Conservation (phyloP, 2,797 vertebrate species). For the Parotocinclus haroldoi region DNA sequence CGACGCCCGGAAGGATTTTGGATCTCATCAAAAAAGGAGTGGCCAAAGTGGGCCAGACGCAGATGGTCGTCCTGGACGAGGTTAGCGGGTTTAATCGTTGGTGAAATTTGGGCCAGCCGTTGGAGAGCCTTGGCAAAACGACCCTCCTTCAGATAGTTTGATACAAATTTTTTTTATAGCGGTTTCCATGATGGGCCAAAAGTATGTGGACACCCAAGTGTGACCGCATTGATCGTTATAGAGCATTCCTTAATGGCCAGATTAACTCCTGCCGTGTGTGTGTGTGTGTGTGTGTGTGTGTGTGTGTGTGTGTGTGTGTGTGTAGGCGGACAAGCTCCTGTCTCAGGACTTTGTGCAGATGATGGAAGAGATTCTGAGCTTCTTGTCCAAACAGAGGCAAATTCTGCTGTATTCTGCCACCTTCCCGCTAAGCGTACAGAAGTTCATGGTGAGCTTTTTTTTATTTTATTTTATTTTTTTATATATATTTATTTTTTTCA, state of each 20-base stretch:
- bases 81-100: conserved; percentile 63
- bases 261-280: too few relatives aligned
- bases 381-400: conserved; percentile 94
- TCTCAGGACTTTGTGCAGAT: conserved; percentile 99
- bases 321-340: conserved; percentile 94
- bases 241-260: too few relatives aligned
- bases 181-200: too few relatives aligned
- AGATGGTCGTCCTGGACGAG: conserved; percentile 99
- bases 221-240: too few relatives aligned
- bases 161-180: too few relatives aligned
- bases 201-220: too few relatives aligned
- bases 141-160: too few relatives aligned
- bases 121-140: too few relatives aligned
- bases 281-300: too few relatives aligned
- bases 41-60: conserved; percentile 95
- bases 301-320: not conserved
- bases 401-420: conserved; percentile 98
- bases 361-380: conserved; percentile 98
- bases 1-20: conserved; percentile 96
- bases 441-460: conserved; percentile 87
- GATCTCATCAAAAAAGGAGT: conserved; percentile 99
- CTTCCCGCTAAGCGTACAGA: conserved; percentile 97
- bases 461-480: not conserved
- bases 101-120: too few relatives aligned
- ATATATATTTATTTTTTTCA: too few relatives aligned